Percentiles rank a stretch among this genome's conserved stretches.
Conservation (phyloP, 2,797 vertebrate species). For the Odontamblyopus lacepedii region DNA sequence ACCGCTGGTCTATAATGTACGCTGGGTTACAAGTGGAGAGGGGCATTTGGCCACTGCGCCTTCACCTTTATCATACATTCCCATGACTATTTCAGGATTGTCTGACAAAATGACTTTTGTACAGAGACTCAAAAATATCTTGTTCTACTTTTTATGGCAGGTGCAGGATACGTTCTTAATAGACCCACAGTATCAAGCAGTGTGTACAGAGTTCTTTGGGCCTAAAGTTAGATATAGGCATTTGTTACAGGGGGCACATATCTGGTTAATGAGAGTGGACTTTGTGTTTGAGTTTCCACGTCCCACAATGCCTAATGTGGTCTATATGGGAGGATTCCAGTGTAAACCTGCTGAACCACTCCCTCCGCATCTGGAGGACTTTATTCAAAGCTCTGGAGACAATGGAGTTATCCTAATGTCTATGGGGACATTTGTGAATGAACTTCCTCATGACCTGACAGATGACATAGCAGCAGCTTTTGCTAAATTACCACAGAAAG, state of each 20-base stretch:
- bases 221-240: constrained; percentile 53
- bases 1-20: constrained; percentile 57
- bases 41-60: constrained; percentile 53
- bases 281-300: constrained; percentile 78
- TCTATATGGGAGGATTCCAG: constrained; percentile 78
- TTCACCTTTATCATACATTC: constrained; percentile 59
- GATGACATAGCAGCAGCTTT: constrained; percentile 66
- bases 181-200: constrained; percentile 49
- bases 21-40: constrained; percentile 51
- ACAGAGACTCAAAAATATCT: constrained; percentile 45
- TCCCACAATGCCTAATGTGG: constrained; percentile 78
- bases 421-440: constrained; percentile 62
- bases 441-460: constrained; percentile 56
- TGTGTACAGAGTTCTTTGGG: constrained; percentile 59
- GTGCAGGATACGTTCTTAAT: constrained; percentile 24
- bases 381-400: constrained; percentile 71
- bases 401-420: constrained; percentile 79
- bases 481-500: constrained; percentile 72
- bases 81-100: constrained; percentile 42
- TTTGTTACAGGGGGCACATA: constrained; percentile 66
- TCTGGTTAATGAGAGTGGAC: constrained; percentile 78
- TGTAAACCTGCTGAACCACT: constrained; percentile 69
- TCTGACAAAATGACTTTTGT: constrained; percentile 57
- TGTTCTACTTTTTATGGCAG: constrained; percentile 35
- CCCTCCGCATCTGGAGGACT: constrained; percentile 69